Base-by-base conservation (phyloP, 2,888 invertebrate species). In the Linnaemya tessellans region DNA sequence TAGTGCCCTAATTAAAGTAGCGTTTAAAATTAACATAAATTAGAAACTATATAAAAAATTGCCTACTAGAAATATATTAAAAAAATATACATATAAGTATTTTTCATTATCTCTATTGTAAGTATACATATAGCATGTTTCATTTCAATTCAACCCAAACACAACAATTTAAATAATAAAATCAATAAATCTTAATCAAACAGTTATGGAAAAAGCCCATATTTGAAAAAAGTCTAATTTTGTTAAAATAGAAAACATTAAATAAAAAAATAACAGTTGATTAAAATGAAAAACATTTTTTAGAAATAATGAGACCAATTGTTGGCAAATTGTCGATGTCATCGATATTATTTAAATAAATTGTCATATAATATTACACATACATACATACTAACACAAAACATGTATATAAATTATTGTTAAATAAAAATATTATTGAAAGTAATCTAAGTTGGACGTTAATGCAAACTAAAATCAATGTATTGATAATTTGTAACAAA, bases 301-400 rank as follows among this genome's bases (percentile, higher is more conserved):
- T 51, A 68, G 67, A 82, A 82, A 77, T 70, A 77, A 77, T 77
- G 62, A 77, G 70, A 82, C 77, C 70, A 77, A 49, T 77, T 82
- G 70, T 49, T 71, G 71, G 71, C 80, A 80, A 80, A 80, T 80
- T 80, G 51, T 54, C 75, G 41, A 38, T 58, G 18, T 15, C 30
- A 49, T 18, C 18, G 60, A 60, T 68, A 51, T 54, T 71, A 79
- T 79, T 79, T 79, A 79, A 79, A 79, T 71, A 64, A 71, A 79
- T 79, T 71, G 70, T 70, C 79, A 64, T 79, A 71, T 71, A 35
- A 62, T 79, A 64, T 54, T 71, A n/a, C n/a, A n/a, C n/a, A n/a
- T n/a, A n/a, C n/a, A n/a, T n/a, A n/a, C n/a, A n/a, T n/a, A n/a
- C n/a, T n/a, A n/a, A n/a, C n/a, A n/a, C n/a, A n/a, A n/a, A n/a